These are phyloP conservation scores for Drosophila stalkeri DNA, from an alignment of 2,888 invertebrate species.

Conservation along the genomic window DNA sequence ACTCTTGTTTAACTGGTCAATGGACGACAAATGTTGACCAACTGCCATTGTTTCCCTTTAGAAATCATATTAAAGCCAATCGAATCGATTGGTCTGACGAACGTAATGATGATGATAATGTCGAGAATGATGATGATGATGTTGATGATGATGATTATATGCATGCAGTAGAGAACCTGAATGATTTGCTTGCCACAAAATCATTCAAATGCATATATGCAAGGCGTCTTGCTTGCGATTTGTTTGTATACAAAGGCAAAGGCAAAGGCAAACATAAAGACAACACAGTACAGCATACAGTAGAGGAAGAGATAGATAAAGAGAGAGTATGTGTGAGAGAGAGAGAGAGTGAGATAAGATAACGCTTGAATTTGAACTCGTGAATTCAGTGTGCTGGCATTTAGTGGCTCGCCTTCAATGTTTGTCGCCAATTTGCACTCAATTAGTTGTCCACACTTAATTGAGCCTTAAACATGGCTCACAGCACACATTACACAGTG, in stretches of 20 bases:
- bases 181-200: background rate
- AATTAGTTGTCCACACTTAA: slow-evolving; percentile 23
- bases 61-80: slow-evolving; percentile 3
- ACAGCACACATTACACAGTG: background rate
- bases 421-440: slow-evolving; percentile 4
- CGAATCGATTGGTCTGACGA: slow-evolving; percentile 16
- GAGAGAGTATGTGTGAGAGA: background rate
- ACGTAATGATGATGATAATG: background rate
- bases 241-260: background rate
- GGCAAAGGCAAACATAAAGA: background rate
- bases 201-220: slow-evolving; percentile 30
- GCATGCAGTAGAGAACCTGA: background rate
- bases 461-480: slow-evolving; percentile 19
- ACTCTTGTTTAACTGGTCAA: slow-evolving; percentile 2
- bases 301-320: background rate
- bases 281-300: background rate
- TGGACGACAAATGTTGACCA: background rate
- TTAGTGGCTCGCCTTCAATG: slow-evolving; percentile 7
- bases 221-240: background rate
- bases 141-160: no score
- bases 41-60: background rate
- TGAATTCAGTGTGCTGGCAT: slow-evolving; percentile 1
- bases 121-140: background rate
- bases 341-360: slow-evolving; percentile 1
- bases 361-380: slow-evolving; percentile 8